Conservation (phyloP, 2,888 invertebrate species). For the Torymus aiolomorphi region DNA sequence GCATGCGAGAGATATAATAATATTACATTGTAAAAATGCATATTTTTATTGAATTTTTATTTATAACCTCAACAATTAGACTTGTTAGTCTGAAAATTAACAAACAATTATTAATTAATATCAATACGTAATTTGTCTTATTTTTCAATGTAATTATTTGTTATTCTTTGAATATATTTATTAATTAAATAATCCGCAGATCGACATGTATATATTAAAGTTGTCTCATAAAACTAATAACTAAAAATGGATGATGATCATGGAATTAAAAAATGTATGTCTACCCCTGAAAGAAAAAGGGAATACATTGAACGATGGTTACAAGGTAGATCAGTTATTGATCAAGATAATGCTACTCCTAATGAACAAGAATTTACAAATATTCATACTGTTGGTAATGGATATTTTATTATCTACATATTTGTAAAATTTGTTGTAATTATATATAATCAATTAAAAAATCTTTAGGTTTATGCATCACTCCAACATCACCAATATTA, state of each 20-base stretch:
- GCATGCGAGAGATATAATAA: too few relatives aligned
- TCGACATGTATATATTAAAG: too few relatives aligned
- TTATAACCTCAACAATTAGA: not conserved
- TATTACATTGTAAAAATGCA: too few relatives aligned
- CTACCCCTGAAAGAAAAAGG: slow-evolving; percentile 44
- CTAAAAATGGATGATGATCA: not conserved
- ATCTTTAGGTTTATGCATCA: not conserved
- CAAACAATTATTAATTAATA: too few relatives aligned
- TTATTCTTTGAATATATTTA: too few relatives aligned
- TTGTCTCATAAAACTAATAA: not conserved
- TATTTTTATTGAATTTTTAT: slow-evolving; percentile 45
- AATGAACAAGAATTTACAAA: slow-evolving; percentile 2
- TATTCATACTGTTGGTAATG: not conserved
- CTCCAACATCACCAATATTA: slow-evolving; percentile 36
- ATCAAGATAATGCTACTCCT: not conserved
- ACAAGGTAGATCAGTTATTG: not conserved
- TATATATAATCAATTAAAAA: not conserved
- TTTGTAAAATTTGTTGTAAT: not conserved
- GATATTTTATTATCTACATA: not conserved
- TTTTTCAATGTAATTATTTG: too few relatives aligned
- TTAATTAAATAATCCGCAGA: too few relatives aligned
- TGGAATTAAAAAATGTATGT: slow-evolving; percentile 4
- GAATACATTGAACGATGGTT: slow-evolving; percentile 45
- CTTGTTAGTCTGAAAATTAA: not conserved
- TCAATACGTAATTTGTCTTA: too few relatives aligned